Conservation (phyloP, 2,113 vertebrate species). For the Cisticola juncidis region DNA sequence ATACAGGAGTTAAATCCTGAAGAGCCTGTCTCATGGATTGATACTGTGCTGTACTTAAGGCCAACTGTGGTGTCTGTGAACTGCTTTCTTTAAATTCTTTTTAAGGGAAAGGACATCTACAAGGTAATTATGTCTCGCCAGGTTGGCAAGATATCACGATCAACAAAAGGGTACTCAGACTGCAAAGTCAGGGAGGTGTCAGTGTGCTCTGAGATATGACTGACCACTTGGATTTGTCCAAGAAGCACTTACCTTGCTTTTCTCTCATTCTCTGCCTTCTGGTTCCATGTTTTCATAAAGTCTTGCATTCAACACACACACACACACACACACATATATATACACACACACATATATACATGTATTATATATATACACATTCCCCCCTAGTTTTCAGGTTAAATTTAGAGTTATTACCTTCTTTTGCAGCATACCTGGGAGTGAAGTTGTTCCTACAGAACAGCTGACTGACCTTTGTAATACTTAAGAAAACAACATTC, state of each 20-base stretch:
- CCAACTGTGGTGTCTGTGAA: background rate
- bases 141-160: too few relatives aligned
- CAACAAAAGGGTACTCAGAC: background rate
- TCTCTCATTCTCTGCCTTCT: background rate
- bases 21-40: background rate
- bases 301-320: background rate
- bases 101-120: background rate
- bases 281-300: background rate
- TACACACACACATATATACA: too few relatives aligned
- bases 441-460: background rate
- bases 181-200: background rate
- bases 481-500: background rate
- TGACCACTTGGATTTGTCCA: background rate
- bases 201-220: background rate
- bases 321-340: too few relatives aligned
- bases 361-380: background rate
- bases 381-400: background rate
- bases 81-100: background rate
- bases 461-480: background rate
- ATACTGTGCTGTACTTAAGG: background rate
- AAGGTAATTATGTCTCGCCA: background rate
- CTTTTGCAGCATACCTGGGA: background rate
- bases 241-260: background rate
- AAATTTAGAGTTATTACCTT: background rate
- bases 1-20: background rate